Base-by-base conservation (phyloP, 2,113 vertebrate genomes). In the Tonatia bakeri region DNA sequence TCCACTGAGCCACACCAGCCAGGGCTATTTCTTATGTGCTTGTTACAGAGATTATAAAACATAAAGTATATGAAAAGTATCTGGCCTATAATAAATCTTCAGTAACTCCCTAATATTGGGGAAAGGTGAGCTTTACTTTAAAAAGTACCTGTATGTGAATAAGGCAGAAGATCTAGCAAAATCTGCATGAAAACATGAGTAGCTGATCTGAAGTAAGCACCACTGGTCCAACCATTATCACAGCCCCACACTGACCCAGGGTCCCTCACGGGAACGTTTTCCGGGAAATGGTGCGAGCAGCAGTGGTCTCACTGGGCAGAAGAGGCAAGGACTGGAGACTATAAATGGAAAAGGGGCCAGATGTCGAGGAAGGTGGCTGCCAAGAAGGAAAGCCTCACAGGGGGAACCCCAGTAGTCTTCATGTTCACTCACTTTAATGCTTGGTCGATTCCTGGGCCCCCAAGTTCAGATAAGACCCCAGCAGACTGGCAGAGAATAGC, bases 101-200 rank as follows among this genome's bases (percentile, higher is more conserved):
- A 83, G 4, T 79, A 65, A 56, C 12, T 73, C 81, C 77, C 20
- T 79, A 65, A 65, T 76, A 50, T n/a, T 79, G 19, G 26, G 33
- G 33, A 84, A 87, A 87, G 22, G 20, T 69, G 4, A 87, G 1
- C 19, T 95, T 75, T 52, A 79, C 28, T 75, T 40, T 69, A 47
- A 79, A 59, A 67, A 43, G 36, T 70, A 11, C 28, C 26, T 75
- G 2, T 65, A 36, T 43, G 22, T 43, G n/a, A 36, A 84, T 67
- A 67, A 83, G 47, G 47, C 17, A 91, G 33, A 91, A 93, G 61
- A 33, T 59, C 54, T 72, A 95, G 70, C 45, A 92, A 89, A 92
- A 33, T 36, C 20, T 19, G 19, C 7, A 75, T 81, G 54, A 80
- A 91, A 73, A 80, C 24, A 13, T 47, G 79, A 59, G 11, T 61